Evolutionary conservation across 2,888 invertebrate genomes (phyloP), one percentile per base, ranked within the genome.

Genomic region (Ischnura elegans): DNA sequence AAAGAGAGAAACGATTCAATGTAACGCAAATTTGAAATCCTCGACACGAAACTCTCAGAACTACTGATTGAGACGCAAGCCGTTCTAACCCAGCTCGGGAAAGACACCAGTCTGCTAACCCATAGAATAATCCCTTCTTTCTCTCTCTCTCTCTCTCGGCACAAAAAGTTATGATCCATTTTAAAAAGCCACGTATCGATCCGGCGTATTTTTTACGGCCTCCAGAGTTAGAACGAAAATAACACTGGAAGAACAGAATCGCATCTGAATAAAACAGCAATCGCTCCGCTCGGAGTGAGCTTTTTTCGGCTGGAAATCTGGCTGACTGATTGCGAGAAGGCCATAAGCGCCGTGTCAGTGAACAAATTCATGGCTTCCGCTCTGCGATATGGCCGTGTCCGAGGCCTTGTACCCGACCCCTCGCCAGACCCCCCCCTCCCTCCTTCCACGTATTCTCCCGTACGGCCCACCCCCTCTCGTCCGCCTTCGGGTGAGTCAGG

Each of bases 331-430:
- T 61, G n/a, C 43, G 61, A 76, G 55, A 43, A 5, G 42, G 21
- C 90, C 90, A 90, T 90, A 90, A 90, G 90, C 90, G 61, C 61
- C 90, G 90, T 90, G 90, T 90, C 90, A 90, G 90, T 90, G 90
- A 61, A 90, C 90, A 90, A 90, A 90, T 90, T 90, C 90, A 90
- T 90, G 43, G 90, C 66, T 90, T 90, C 90, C 90, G 90, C 43
- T 90, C 25, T 8, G 42, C 61, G 90, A 90, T 90, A 90, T 13
- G 90, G 90, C 61, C 90, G 90, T 90, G 90, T 90, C 90, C 61
- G 43, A 90, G 61, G 61, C 90, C 61, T 61, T 76, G 76, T 76
- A 76, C 36, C 13, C 76, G 29, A 10, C 29, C 36, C n/a, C 13
- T 76, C 36, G 29, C 5, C 8, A 76, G 29, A 36, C 36, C 76